Evolutionary conservation across 2,797 vertebrate species (phyloP).

Genomic region (Rallus crepitans): DNA sequence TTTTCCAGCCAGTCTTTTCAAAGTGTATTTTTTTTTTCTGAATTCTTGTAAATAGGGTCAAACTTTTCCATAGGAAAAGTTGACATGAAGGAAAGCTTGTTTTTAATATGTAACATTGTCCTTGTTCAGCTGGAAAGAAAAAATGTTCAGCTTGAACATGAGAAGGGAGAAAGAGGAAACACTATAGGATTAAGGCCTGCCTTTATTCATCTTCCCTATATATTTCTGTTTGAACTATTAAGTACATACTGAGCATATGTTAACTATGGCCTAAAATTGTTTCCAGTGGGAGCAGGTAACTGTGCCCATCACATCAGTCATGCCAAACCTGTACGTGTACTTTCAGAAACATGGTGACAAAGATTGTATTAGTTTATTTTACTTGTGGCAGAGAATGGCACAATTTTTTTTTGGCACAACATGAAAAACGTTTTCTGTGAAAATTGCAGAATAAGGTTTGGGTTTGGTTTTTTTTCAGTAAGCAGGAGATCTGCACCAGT

Average conservation of each 20-base stretch:
- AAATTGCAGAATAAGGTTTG: not conserved
- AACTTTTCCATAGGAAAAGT: not conserved
- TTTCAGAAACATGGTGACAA: not conserved
- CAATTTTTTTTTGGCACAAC: not conserved
- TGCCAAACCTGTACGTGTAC: not conserved
- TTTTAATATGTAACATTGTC: not conserved
- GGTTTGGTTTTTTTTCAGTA: not conserved
- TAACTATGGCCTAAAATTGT: not conserved
- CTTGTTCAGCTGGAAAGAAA: not conserved
- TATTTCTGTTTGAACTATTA: not conserved
- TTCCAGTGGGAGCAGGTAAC: not conserved
- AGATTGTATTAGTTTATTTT: not conserved
- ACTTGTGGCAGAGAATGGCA: not conserved
- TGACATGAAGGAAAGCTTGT: not conserved
- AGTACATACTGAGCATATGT: too few relatives aligned
- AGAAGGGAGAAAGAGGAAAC: not conserved
- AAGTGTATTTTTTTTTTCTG: not conserved
- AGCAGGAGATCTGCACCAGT: not conserved
- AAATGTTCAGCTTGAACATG: not conserved
- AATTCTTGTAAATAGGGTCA: not conserved
- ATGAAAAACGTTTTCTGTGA: not conserved
- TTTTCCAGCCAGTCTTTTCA: not conserved
- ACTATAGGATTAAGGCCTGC: not conserved
- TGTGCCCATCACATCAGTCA: not conserved
- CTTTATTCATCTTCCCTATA: not conserved